Base-by-base conservation (phyloP, 2,888 invertebrate genomes). In the Lucinisca nassula region DNA sequence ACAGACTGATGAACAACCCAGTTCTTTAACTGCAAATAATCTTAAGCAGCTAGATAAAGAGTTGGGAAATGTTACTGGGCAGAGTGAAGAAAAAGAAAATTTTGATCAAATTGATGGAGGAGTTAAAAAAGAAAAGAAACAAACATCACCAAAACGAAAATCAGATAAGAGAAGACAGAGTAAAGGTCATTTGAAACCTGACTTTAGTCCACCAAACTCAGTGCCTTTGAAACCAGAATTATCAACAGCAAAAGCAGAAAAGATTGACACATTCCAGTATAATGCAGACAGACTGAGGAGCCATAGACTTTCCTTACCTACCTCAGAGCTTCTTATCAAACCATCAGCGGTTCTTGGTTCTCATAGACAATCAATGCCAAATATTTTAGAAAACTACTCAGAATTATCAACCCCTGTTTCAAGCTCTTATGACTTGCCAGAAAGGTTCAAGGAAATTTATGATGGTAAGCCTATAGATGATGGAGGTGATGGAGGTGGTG, bases 211-310 rank as follows among this genome's bases (percentile, higher is more conserved):
- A 14, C 87, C 82, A n/a, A 85, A 88, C 70, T 67, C 82, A 38
- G 79, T 78, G 35, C 72, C 90, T 12, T 79, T 85, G 0, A 82
- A 84, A 61, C 90, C 92, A 32, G 91, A 91, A 55, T 79, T 92
- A 12, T 93, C 92, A 0, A 73, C 89, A 37, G 92, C 90, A n/a
- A 85, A 90, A 1, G 92, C 92, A 45, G 85, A 88, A 6, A 85
- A 85, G 21, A 82, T 92, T 49, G 88, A 90, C 45, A 92, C 88
- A 45, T 45, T 74, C 27, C 38, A 40, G 6, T 49, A n/a, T 0
- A 85, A 89, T 40, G 79, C 83, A 30, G 87, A 90, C 21, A 87
- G 90, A 51, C 74, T 89, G 21, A 84, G 87, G 4, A 90, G 85
- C 55, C 86, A 89, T 35, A 79, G 92, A 38, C 77, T 90, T 38